Base-by-base conservation (phyloP, 2,888 invertebrate species). In the Panzeria rudis region DNA sequence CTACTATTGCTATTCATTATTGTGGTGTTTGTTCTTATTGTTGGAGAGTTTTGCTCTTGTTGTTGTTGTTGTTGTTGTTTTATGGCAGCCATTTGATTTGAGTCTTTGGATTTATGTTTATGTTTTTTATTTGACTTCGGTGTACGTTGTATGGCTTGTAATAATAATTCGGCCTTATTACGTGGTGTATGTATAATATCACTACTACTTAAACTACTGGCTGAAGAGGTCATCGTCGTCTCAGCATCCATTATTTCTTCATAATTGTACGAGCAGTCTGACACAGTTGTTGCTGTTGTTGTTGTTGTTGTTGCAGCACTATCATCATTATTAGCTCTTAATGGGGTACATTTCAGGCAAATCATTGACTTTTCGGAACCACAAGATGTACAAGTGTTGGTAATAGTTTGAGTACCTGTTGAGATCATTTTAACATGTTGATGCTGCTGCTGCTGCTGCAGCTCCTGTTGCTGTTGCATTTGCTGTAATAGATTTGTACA, bases 101-200 rank as follows among this genome's bases (percentile, higher is more conserved):
- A 79, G 64, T 83, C 85, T 85, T 85, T 85, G 82, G 85, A 72
- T 85, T 71, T 82, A 73, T 80, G 66, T 76, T 89, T 88, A 44
- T 90, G 88, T 91, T 90, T 90, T 62, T 91, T 91, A 79, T 89
- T 90, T 68, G 92, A 92, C 86, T 91, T 92, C 86, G 93, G 93
- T 73, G 94, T 93, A 38, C 94, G 91, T 88, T 94, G 92, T 86
- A 94, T 94, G 73, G 94, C 94, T 86, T 94, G 94, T 75, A 94
- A 89, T 82, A 94, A 88, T 71, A 94, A 90, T 87, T 94, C 94
- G 17, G 94, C 94, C 87, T 94, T 94, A 89, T 93, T 94, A 47
- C 92, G 89, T 38, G 92, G 91, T 54, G 89, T 89, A 79, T 89
- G 89, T 79, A 91, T 91, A 87, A 91, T 90, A 88, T 88, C 89